A percentile compares a stretch with the other conserved stretches of the same genome.
These are phyloP conservation scores for Caenorhabditis plicata DNA, from an alignment of 2,888 invertebrate species.

Conservation along the genomic window DNA sequence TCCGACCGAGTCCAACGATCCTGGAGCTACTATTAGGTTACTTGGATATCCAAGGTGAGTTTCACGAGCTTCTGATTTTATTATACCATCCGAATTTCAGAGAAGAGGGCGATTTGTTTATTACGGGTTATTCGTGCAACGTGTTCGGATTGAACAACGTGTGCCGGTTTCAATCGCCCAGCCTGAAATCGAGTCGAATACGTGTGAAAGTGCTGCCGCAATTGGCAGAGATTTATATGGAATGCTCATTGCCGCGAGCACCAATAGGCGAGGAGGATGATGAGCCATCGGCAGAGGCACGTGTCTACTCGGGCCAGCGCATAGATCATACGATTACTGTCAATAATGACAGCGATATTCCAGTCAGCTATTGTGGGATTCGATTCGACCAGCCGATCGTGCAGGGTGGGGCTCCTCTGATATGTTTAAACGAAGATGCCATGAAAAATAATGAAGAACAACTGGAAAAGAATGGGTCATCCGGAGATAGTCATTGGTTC, in stretches of 20 bases:
- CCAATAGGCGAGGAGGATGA: constrained; percentile 54
- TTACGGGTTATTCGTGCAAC: constrained; percentile 59
- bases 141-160: constrained; percentile 58
- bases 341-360: constrained; percentile 46
- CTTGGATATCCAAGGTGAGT: constrained; percentile 55
- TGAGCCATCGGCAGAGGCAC: constrained; percentile 56
- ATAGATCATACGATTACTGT: constrained; percentile 54
- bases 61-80: neutral
- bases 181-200: constrained; percentile 19
- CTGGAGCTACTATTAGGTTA: constrained; percentile 44
- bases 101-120: constrained; percentile 49
- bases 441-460: too few species aligned
- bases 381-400: constrained; percentile 46
- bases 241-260: constrained; percentile 53
- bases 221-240: constrained; percentile 33
- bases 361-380: constrained; percentile 47
- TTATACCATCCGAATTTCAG: constrained; percentile 23
- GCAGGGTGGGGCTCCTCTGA: constrained; percentile 56
- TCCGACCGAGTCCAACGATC: constrained; percentile 29
- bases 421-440: constrained; percentile 35
- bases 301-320: constrained; percentile 62
- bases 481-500: constrained; percentile 18
- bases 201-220: constrained; percentile 41
- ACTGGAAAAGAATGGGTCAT: constrained; percentile 6
- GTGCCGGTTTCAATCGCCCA: constrained; percentile 37